Evolutionary conservation across 2,888 invertebrate species (phyloP), one percentile per base, ranked within the genome.

Genomic region (Venustoraphidia nigricollis): DNA sequence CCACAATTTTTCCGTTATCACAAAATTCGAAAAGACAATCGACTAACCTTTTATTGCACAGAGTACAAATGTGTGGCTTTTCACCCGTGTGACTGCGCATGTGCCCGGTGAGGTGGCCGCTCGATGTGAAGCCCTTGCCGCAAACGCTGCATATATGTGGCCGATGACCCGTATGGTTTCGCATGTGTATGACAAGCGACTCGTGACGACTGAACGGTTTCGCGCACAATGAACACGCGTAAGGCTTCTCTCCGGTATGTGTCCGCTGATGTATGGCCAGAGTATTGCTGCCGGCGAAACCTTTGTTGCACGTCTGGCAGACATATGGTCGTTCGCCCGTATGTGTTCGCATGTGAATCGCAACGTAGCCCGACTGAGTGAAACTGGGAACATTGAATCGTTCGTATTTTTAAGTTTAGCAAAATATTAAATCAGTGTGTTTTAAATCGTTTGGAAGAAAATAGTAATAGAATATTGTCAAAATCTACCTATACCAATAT

Each of bases 331-430:
- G 58, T 50, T 62, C 68, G 3, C 68, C 68, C 0, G 68, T 69
- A 47, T 69, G 69, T 0, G 66, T 67, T 40, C 68, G 56, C 66
- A 68, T 67, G 51, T 69, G 69, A 48, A 68, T 66, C 11, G 65
- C 62, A 8, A 68, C 66, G 51, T 69, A 68, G 43, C 69, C 68
- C 2, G 68, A 68, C 54, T 69, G 69, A 10, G 67, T 67, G 51
- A 69, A 69, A 13, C 67, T 66, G 49, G 51, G 56, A 57, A 51
- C 27, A 27, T 27, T 6, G 6, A 27, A 27, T 27, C 6, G 6
- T 27, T 27, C 6, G 6, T 27, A 27, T 6, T 3, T 27, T 27
- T 6, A 6, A 27, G 27, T 27, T 27, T 27, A 3, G 6, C 6
- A 27, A 27, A 27, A 3, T 27, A 1, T 3, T 27, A 27, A 27